Conservation (phyloP, 2,113 vertebrate genomes). For the Sardina pilchardus region DNA sequence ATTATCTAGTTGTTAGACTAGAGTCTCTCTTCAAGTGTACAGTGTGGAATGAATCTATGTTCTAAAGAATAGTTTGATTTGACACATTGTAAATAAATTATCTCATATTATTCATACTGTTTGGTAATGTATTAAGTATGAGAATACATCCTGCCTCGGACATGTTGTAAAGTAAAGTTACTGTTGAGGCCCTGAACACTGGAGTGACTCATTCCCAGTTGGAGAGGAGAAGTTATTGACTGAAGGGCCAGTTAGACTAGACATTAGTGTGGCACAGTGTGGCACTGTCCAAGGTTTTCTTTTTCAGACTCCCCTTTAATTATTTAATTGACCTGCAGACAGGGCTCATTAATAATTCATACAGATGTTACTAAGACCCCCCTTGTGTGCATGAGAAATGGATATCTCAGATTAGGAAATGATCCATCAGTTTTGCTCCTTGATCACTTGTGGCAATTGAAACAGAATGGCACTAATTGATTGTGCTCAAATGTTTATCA, state of each 20-base stretch:
- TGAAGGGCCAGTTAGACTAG: not conserved
- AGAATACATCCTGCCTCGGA: not conserved
- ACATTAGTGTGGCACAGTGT: not conserved
- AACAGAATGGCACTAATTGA: constrained; percentile 8
- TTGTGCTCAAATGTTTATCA: not conserved
- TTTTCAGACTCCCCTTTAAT: constrained; percentile 25
- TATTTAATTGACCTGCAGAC: constrained; percentile 26
- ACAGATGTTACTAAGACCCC: not conserved
- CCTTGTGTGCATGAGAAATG: not conserved
- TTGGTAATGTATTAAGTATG: not conserved
- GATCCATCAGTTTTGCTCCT: not conserved
- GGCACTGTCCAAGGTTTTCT: constrained; percentile 19
- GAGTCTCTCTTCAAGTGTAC: not conserved
- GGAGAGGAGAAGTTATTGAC: not conserved
- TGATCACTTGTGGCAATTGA: not conserved
- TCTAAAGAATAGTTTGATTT: not conserved
- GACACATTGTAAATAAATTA: not conserved
- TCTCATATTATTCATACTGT: not conserved
- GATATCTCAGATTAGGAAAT: not conserved
- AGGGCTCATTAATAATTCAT: constrained; percentile 30
- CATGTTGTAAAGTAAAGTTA: not conserved
- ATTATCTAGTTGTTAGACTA: too few relatives aligned
- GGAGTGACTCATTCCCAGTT: not conserved
- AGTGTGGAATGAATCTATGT: not conserved
- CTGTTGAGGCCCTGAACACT: not conserved